These are phyloP conservation scores for Scolopax mira DNA, from an alignment of 2,113 vertebrate species.

Conservation along the genomic window DNA sequence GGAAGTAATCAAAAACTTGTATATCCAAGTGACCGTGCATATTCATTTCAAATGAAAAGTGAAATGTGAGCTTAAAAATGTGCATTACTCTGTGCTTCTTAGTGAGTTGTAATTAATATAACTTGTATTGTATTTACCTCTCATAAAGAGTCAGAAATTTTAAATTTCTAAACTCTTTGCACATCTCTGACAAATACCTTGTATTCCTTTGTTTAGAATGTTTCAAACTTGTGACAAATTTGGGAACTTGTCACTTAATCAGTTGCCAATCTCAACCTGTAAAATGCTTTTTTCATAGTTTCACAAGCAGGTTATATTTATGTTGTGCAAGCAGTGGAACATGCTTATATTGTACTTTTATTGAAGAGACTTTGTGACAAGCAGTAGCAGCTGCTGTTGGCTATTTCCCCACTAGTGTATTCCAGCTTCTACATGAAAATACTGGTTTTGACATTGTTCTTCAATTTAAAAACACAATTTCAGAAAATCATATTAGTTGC, in stretches of 20 bases:
- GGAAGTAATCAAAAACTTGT: background rate
- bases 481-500: background rate
- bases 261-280: background rate
- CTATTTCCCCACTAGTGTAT: background rate
- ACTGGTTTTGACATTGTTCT: background rate
- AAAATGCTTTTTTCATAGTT: background rate
- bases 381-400: background rate
- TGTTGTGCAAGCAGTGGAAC: background rate
- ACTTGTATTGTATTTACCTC: background rate
- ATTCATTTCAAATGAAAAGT: background rate
- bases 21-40: background rate
- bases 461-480: background rate
- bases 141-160: background rate
- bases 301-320: background rate
- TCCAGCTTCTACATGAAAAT: background rate
- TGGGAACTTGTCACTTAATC: background rate
- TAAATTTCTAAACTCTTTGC: background rate
- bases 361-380: background rate
- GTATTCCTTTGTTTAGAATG: background rate
- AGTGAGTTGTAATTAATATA: background rate
- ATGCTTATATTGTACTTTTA: rapidly evolving
- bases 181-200: background rate
- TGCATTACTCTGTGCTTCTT: background rate
- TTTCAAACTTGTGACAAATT: background rate
- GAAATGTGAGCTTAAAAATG: background rate